Base-by-base conservation (phyloP, 2,797 vertebrate genomes). In the Geotrypetes seraphini region DNA sequence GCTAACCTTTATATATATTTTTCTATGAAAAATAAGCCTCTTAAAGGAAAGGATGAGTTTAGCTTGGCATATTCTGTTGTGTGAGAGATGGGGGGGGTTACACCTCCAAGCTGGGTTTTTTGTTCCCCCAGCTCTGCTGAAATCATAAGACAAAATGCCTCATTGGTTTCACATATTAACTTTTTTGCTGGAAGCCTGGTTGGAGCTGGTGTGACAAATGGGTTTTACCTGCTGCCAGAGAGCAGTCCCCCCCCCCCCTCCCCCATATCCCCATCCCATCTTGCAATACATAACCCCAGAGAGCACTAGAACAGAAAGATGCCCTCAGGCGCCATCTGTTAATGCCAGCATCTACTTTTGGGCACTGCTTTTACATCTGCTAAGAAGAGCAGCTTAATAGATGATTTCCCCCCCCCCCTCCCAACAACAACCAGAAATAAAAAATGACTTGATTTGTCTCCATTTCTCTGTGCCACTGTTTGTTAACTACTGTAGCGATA, bases 271-370 rank as follows among this genome's bases (percentile, higher is more conserved):
- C 54, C 35, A 36, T 52, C 50, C 48, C 56, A 55, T 50, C 42
- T 53, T 55, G 57, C 71, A 53, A 33, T 66, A 50, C 50, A 59
- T 63, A 47, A 46, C 69, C 70, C 63, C 60, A 48, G 51, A 58
- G 84, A 81, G 81, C 67, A 36, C 57, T 59, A 72, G 54, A 77
- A 69, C 76, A 78, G 51, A 71, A 73, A 62, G 53, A 57, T 78
- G 69, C 84, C 86, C 81, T 51, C 43, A 61, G 60, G 83, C 85
- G 69, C 81, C 87, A 85, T 90, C 86, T 90, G 86, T 67, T 85
- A 72, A 71, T 82, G 69, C 74, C 75, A 71, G 74, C 67, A 55
- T 63, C 68, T 47, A 56, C 71, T 75, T n/a, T 49, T 12, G 63
- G 74, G 73, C 69, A 57, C 65, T 53, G 47, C 62, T 53, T 49